Percentiles rank a stretch among this genome's conserved stretches.
These are phyloP conservation scores for Epinephelus cyanopodus DNA, from an alignment of 2,113 vertebrate species.

Conservation along the genomic window DNA sequence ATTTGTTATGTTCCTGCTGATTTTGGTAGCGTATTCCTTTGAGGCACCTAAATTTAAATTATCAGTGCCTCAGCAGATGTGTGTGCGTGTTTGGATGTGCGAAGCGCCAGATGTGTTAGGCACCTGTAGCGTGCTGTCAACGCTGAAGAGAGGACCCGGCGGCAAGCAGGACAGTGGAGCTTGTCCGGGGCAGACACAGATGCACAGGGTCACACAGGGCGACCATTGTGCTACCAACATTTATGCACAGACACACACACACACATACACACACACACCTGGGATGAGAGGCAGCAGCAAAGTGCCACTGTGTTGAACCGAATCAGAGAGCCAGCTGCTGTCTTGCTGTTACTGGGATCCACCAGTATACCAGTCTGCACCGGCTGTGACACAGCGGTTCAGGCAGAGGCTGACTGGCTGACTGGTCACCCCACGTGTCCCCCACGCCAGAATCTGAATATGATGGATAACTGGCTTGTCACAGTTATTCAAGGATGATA, in stretches of 20 bases:
- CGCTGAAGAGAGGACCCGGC: conserved; percentile 57
- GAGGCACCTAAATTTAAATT: conserved; percentile 46
- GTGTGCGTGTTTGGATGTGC: conserved; percentile 45
- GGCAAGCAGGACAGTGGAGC: conserved; percentile 71
- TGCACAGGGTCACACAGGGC: conserved; percentile 79
- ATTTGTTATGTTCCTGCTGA: conserved; percentile 45
- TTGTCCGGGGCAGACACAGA: conserved; percentile 77
- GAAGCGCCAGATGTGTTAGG: conserved; percentile 74
- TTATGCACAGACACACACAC: conserved; percentile 43
- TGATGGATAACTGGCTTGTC: neutral
- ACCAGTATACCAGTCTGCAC: conserved; percentile 39
- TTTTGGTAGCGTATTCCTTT: conserved; percentile 54
- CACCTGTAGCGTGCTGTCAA: conserved; percentile 79
- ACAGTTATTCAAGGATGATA: neutral
- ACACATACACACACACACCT: conserved; percentile 61
- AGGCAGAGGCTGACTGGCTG: conserved; percentile 26
- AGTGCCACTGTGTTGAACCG: conserved; percentile 67
- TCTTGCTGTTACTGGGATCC: conserved; percentile 56
- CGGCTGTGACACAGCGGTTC: conserved; percentile 36
- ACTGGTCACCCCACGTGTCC: neutral
- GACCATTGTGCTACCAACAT: conserved; percentile 66
- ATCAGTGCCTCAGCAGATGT: conserved; percentile 58
- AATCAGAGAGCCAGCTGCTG: conserved; percentile 70
- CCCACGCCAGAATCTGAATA: neutral
- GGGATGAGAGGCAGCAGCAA: conserved; percentile 67